Conservation (phyloP, 2,888 invertebrate species). For the Agonopterix subpropinquella region DNA sequence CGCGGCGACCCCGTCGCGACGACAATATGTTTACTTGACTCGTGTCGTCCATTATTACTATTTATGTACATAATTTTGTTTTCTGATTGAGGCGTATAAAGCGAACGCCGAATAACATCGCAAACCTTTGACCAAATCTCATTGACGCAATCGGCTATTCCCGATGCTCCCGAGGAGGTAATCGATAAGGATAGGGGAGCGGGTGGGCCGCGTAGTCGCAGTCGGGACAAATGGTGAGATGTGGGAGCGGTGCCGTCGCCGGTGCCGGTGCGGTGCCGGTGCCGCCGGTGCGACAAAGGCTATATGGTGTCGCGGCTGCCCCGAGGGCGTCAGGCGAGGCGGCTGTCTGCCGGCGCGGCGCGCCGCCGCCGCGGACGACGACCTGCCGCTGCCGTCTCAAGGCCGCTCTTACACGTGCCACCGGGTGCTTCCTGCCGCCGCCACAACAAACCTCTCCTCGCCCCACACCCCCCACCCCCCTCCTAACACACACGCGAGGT, state of each 20-base stretch:
- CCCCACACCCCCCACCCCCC: conserved; percentile 40
- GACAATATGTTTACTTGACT: conserved; percentile 14
- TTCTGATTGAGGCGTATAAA: conserved; percentile 40
- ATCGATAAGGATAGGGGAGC: conserved; percentile 19
- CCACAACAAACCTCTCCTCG: conserved; percentile 67
- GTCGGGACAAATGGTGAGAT: conserved; percentile 5
- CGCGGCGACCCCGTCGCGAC: conserved; percentile 15
- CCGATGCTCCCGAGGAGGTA: conserved; percentile 6
- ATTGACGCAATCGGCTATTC: conserved; percentile 1
- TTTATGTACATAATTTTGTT: conserved; percentile 13
- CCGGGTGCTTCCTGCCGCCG: conserved; percentile 65
- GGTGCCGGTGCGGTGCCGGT: no score
- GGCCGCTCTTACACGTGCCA: conserved; percentile 70
- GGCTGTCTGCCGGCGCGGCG: conserved; percentile 28
- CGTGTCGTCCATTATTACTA: conserved; percentile 12
- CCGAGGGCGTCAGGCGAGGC: conserved; percentile 39
- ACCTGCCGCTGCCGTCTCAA: conserved; percentile 67
- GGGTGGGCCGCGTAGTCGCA: conserved; percentile 1
- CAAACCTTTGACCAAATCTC: conserved; percentile 26
- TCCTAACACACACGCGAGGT: conserved; percentile 4
- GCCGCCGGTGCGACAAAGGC: conserved; percentile 37
- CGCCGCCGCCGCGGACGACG: conserved; percentile 61
- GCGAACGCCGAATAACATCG: conserved; percentile 28
- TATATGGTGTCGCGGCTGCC: conserved; percentile 39
- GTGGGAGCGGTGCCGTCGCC: conserved; percentile 21